Evolutionary conservation across 2,113 vertebrate species (phyloP).

Genomic region (Propithecus coquereli): DNA sequence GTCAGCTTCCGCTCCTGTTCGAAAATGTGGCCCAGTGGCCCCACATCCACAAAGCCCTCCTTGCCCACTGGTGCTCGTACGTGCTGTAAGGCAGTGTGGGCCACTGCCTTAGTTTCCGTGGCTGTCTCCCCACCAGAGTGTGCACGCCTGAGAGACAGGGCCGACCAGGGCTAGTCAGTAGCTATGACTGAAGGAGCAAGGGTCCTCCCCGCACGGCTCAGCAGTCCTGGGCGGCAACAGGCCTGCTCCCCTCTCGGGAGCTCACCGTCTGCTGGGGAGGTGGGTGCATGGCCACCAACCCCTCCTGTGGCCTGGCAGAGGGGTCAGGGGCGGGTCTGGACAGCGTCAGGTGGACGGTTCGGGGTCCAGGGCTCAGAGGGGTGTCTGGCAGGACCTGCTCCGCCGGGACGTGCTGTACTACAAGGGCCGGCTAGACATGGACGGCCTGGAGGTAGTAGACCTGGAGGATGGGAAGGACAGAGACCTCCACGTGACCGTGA

Average conservation of each 20-base stretch:
- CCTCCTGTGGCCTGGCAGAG: not conserved
- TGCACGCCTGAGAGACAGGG: not conserved
- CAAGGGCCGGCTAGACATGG: constrained; percentile 93
- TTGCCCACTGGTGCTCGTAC: not conserved
- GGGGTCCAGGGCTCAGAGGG: not conserved
- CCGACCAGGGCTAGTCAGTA: not conserved
- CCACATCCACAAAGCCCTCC: not conserved
- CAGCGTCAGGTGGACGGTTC: not conserved
- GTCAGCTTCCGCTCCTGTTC: not conserved
- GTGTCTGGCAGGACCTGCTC: constrained; percentile 90
- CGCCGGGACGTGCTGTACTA: constrained; percentile 95
- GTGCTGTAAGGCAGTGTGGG: fast-evolving
- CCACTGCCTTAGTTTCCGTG: not conserved
- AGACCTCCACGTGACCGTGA: constrained; percentile 91
- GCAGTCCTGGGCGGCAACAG: not conserved
- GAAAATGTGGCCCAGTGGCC: not conserved
- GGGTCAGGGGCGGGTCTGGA: not conserved
- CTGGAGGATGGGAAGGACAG: constrained; percentile 95
- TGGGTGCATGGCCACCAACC: not conserved
- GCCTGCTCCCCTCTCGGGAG: not conserved
- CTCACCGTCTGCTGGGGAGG: not conserved
- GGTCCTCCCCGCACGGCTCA: not conserved
- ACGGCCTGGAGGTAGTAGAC: constrained; percentile 91
- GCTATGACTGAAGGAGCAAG: not conserved
- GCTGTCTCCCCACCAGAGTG: not conserved